Conservation (phyloP, 2,888 invertebrate species). For the Aporophyla nigra region DNA sequence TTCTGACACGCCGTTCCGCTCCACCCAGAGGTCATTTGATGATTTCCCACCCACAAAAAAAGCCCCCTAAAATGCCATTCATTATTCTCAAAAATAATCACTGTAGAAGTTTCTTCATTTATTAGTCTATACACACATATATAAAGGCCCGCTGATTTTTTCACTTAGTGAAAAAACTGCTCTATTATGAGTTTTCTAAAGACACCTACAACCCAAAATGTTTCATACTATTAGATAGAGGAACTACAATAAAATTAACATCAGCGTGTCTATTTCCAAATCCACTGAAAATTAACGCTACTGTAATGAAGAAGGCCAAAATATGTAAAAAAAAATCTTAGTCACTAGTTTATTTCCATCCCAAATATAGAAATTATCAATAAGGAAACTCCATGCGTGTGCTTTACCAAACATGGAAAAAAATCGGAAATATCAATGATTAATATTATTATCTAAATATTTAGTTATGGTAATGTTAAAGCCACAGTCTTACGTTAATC, state of each 20-base stretch:
- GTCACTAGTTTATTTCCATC: constrained; percentile 8
- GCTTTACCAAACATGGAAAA: constrained; percentile 8
- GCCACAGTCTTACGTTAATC: neutral
- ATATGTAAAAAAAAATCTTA: neutral
- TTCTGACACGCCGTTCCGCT: too few relatives aligned
- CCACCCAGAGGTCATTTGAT: too few relatives aligned
- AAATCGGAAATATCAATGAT: constrained; percentile 35
- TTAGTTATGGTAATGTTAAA: constrained; percentile 41
- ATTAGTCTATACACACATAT: too few relatives aligned
- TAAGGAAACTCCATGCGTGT: constrained; percentile 28
- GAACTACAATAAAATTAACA: neutral
- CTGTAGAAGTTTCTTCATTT: too few relatives aligned
- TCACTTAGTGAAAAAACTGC: too few relatives aligned
- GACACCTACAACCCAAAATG: neutral
- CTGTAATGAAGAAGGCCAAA: neutral
- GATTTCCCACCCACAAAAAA: too few relatives aligned
- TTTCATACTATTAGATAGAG: neutral
- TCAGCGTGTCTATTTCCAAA: neutral
- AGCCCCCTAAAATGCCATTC: too few relatives aligned
- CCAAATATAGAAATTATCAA: constrained; percentile 37
- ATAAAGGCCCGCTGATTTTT: too few relatives aligned
- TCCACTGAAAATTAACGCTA: constrained; percentile 22
- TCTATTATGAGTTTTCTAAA: neutral
- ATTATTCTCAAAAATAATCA: too few relatives aligned
- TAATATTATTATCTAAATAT: constrained; percentile 36